Evolutionary conservation across 1,140 invertebrate genomes (phyloP), one percentile per base, ranked within the genome.

Genomic region (Lepidurus apus): DNA sequence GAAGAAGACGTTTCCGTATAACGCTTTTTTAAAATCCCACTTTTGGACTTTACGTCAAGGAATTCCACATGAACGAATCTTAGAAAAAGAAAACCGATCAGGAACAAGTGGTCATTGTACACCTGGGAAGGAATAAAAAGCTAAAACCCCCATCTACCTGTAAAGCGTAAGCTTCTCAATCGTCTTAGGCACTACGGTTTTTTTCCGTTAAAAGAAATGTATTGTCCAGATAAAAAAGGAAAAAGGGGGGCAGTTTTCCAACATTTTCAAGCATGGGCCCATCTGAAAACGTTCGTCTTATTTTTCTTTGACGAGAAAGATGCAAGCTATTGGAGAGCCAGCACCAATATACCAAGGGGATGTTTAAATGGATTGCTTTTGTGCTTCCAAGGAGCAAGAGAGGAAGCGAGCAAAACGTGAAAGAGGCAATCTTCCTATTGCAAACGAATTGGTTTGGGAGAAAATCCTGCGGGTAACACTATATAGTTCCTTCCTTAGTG

Each of bases 1-100:
- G 53, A 65, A 9, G 53, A 65, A 65, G 53, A 65, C n/a, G 53
- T 65, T 65, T 65, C 53, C 53, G 53, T 65, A 65, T n/a, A n/a
- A 65, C 21, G 53, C 53, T 13, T 65, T 7, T 65, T 21, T 65
- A 21, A 34, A 65, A 65, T 65, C 53, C n/a, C 4, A 21, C 53
- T 65, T 13, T 65, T 21, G 53, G 34, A 34, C 34, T 34, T 34
- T 34, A 34, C 2, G 34, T 34, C 34, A 65, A 21, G 53, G 53
- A 65, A 65, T 65, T 65, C 53, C 53, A 4, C 53, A 13, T 65
- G 53, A 65, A 65, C n/a, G 53, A 65, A 65, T 13, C 13, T n/a
- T 11, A 17, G 4, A 9, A 7, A 17, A 65, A 17, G 53, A 13
- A 65, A 65, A 65, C 53, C 53, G 53, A 65, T 65, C 53, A 65